Percentiles rank a stretch among this genome's conserved stretches.
Evolutionary conservation across 2,888 invertebrate genomes (phyloP).

Genomic region (Cephonodes hylas): DNA sequence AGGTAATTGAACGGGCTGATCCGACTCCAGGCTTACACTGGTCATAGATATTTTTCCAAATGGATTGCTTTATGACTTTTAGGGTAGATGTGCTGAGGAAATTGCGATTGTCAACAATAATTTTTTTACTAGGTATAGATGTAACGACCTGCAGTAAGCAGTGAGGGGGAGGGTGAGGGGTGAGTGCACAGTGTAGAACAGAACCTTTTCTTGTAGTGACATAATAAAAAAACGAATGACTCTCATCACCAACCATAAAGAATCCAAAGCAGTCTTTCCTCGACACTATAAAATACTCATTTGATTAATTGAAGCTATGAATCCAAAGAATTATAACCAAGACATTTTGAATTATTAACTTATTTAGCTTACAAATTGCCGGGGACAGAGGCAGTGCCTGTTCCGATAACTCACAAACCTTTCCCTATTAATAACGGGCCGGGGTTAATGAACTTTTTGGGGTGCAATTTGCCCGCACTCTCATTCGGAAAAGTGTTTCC

Average conservation of each 20-base stretch:
- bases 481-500: conserved; percentile 41
- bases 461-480: conserved; percentile 44
- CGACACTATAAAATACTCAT: no score
- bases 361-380: conserved; percentile 27
- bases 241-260: no score
- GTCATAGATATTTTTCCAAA: conserved; percentile 11
- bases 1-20: neutral
- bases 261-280: no score
- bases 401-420: conserved; percentile 29
- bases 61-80: no score
- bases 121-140: no score
- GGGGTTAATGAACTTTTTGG: conserved; percentile 37
- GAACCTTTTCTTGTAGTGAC: no score
- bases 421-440: conserved; percentile 31
- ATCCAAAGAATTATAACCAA: conserved; percentile 13
- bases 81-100: no score
- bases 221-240: no score
- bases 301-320: neutral
- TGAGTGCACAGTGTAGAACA: no score
- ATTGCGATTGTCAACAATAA: no score
- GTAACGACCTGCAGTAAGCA: no score
- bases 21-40: neutral
- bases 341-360: conserved; percentile 23
- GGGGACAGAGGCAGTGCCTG: conserved; percentile 13
- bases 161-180: no score